Evolutionary conservation across 2,113 vertebrate genomes (phyloP).

Genomic region (Platycercus adscitus): DNA sequence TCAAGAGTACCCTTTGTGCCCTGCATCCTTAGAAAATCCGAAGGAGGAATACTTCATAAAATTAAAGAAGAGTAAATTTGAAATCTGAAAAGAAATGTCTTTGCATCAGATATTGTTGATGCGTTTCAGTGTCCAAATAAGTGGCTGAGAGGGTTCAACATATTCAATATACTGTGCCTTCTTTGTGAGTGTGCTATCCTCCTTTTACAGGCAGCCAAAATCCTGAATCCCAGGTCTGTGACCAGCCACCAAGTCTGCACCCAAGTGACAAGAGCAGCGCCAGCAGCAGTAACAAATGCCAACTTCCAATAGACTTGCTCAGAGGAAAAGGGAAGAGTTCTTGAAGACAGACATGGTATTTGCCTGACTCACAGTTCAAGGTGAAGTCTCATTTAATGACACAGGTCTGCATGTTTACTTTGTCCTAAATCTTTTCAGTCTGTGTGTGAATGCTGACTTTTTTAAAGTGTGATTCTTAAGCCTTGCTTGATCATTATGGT

Average conservation of each 20-base stretch:
- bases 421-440: background rate
- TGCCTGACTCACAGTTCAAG: background rate
- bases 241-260: background rate
- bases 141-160: background rate
- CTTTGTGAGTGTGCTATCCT: background rate
- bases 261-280: background rate
- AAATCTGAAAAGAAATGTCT: background rate
- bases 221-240: background rate
- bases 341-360: background rate
- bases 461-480: background rate
- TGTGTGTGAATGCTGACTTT: background rate
- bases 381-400: background rate
- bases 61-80: background rate
- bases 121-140: background rate
- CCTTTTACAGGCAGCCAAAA: background rate
- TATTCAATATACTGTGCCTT: background rate
- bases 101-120: background rate
- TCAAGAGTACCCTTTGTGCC: background rate
- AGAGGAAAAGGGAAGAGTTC: background rate
- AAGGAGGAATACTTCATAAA: background rate
- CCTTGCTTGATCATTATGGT: background rate
- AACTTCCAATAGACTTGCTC: background rate
- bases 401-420: background rate
- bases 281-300: background rate
- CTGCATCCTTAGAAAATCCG: background rate